Evolutionary conservation across 2,888 invertebrate species (phyloP), one percentile per base, ranked within the genome.

Genomic region (Clitarchus hookeri): DNA sequence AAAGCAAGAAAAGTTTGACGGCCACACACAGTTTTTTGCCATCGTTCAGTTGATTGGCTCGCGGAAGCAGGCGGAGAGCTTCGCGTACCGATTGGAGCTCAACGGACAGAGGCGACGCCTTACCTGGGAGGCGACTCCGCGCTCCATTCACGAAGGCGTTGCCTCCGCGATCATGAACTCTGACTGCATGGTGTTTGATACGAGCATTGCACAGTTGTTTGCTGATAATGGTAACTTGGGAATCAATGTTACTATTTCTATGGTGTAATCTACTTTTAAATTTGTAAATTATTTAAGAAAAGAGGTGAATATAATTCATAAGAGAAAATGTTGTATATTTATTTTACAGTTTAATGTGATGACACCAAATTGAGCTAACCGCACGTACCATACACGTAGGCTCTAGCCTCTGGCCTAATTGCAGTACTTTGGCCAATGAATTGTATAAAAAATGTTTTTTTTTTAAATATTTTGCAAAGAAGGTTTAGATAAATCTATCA

Each of bases 11-110:
- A 99, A 99, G 91, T 98, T 96, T 91, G 98, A 99, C 93, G 98
- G 98, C 0, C 97, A 97, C 91, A 98, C 98, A 90, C 98, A 98
- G 91, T 98, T 98, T 92, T 98, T 98, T 93, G 99, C 99, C 36
- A 99, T 99, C 90, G 99, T 99, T 65, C 99, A 99, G 92, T 93
- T 99, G 84, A 99, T 99, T 92, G 99, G 99, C 44, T 98, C 99
- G 84, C 94, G 98, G 88, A 99, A 99, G 91, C 99, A 99, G 92
- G 99, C 99, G 23, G 99, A 99, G 92, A 98, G 98, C 91, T 99
- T 99, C 93, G 98, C 98, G 85, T 99, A 99, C 93, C 94, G 99
- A 91, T 93, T 99, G 90, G 99, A 99, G 93, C 92, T 99, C 89
- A 99, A 99, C 91, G 98, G 99, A 9, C 97, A 98, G 91, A 94